Percentiles rank a stretch among this genome's conserved stretches.
phyloP scores from a whole-genome alignment of 2,888 invertebrate genomes.

The Spodoptera picta region DNA sequence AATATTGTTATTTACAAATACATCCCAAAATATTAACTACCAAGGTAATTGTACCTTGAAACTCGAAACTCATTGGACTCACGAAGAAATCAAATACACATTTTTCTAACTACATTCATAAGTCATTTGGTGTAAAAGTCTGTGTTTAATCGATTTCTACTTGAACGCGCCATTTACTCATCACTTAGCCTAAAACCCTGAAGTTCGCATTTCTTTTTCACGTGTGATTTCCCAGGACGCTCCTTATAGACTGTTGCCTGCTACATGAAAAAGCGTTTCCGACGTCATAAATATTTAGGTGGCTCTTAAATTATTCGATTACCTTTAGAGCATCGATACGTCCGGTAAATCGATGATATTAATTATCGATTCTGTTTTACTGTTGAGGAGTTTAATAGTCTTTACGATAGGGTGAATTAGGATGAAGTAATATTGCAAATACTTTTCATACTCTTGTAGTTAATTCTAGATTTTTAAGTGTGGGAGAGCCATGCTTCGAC shows the following conservation, averaged over 20 bases:
- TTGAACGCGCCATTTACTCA: constrained; percentile 33
- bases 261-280: constrained; percentile 52
- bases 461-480: too few species aligned
- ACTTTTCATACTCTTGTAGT: too few species aligned
- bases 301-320: constrained; percentile 49
- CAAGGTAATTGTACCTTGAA: too few species aligned
- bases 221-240: constrained; percentile 77
- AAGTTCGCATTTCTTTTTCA: constrained; percentile 69
- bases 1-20: too few species aligned
- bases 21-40: too few species aligned
- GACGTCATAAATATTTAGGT: constrained; percentile 51
- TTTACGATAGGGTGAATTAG: too few species aligned
- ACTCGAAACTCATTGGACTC: too few species aligned
- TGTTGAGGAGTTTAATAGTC: constrained; percentile 1
- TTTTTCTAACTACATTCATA: too few species aligned
- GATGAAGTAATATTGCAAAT: too few species aligned
- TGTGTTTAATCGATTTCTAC: constrained; percentile 6
- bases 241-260: constrained; percentile 56
- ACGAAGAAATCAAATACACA: too few species aligned
- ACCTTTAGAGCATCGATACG: constrained; percentile 33
- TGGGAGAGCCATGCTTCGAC: too few species aligned
- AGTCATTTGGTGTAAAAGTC: neutral
- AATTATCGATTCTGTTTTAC: too few species aligned
- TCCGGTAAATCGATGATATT: constrained; percentile 19
- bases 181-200: constrained; percentile 40